A percentile compares a stretch with the other conserved stretches of the same genome.
phyloP scores from a whole-genome alignment of 2,888 invertebrate species.

The Strigamia crassipes region DNA sequence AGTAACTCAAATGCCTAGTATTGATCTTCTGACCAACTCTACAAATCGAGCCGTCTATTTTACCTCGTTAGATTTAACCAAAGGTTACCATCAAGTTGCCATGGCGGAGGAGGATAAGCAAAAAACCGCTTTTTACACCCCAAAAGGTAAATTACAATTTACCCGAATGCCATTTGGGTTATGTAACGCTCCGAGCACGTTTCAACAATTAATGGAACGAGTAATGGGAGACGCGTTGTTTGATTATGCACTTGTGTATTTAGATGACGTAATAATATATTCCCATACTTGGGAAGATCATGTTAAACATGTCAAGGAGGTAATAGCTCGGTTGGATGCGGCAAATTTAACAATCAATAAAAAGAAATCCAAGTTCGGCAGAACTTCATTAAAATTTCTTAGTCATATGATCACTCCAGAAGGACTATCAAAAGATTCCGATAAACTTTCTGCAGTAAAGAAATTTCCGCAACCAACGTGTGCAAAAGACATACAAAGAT shows the following conservation, averaged over 20 bases:
- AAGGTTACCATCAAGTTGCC: too few species aligned
- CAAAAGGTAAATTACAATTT: too few species aligned
- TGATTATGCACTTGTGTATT: not conserved
- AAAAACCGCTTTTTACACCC: too few species aligned
- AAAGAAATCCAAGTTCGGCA: not conserved
- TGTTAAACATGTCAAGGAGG: not conserved
- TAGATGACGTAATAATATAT: not conserved
- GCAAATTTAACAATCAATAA: not conserved
- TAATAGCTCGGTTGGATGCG: not conserved
- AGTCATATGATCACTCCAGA: not conserved
- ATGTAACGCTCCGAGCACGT: too few species aligned
- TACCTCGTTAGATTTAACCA: too few species aligned
- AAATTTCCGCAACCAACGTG: not conserved
- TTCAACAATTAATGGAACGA: not conserved
- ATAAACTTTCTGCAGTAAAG: not conserved
- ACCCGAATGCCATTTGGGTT: too few species aligned
- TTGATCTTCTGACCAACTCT: too few species aligned
- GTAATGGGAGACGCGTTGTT: not conserved
- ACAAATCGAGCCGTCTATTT: too few species aligned
- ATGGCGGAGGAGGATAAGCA: too few species aligned
- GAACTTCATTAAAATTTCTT: not conserved
- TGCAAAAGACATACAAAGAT: not conserved
- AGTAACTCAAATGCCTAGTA: too few species aligned
- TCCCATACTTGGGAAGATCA: not conserved
- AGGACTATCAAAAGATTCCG: not conserved